Percentiles rank a stretch among this genome's conserved stretches.
Evolutionary conservation across 2,888 invertebrate genomes (phyloP).

Genomic region (Prosapia bicincta): DNA sequence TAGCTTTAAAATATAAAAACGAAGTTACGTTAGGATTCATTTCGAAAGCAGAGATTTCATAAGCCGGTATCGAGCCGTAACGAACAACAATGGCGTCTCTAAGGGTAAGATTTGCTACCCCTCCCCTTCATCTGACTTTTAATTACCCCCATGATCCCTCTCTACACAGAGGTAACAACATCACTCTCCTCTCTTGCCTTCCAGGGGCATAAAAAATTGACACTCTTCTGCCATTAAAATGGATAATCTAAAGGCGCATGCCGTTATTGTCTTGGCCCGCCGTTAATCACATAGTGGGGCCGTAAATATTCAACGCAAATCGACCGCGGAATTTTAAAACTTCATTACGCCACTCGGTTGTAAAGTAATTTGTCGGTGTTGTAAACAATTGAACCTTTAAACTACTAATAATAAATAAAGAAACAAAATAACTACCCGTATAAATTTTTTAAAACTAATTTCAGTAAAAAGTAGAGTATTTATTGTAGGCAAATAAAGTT

Average conservation of each 20-base stretch:
- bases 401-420: too few relatives aligned
- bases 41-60: too few relatives aligned
- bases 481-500: too few relatives aligned
- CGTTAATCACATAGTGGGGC: not conserved
- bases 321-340: not conserved
- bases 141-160: not conserved
- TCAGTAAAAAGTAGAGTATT: too few relatives aligned
- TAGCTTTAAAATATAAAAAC: too few relatives aligned
- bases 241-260: not conserved
- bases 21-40: too few relatives aligned
- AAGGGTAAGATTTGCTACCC: not conserved
- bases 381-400: too few relatives aligned
- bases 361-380: too few relatives aligned
- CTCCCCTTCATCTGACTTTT: not conserved
- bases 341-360: not conserved
- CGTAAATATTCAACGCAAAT: not conserved
- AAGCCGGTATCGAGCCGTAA: not conserved
- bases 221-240: not conserved
- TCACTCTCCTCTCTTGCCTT: not conserved
- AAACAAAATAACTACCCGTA: too few relatives aligned
- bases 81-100: not conserved
- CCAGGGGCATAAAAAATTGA: slow-evolving; percentile 2
- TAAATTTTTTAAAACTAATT: too few relatives aligned
- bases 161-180: not conserved
- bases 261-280: not conserved